These are phyloP conservation scores for Hippoglossus stenolepis DNA, from an alignment of 2,113 vertebrate genomes.

Conservation along the genomic window DNA sequence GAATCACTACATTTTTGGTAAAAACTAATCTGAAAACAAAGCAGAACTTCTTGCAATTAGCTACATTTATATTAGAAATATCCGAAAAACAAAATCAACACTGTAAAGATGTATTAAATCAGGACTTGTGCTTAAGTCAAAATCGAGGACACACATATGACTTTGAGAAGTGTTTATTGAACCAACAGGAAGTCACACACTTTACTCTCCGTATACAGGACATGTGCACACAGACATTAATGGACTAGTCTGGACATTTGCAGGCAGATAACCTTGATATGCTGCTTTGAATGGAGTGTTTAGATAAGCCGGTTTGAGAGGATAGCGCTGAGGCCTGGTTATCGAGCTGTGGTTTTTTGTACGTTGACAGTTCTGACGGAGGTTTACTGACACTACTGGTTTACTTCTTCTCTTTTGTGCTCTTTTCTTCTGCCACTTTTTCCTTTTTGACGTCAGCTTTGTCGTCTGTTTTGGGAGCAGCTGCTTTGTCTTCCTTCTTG, in stretches of 20 bases:
- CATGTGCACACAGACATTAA: conserved; percentile 19
- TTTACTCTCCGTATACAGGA: conserved; percentile 16
- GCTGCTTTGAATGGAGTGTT: conserved; percentile 55
- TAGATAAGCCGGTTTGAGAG: conserved; percentile 56
- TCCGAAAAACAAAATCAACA: no score
- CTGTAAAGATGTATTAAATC: no score
- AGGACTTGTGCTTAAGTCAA: not conserved
- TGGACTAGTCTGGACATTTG: conserved; percentile 44
- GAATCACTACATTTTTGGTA: no score
- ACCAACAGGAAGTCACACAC: conserved; percentile 59
- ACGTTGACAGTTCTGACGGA: conserved; percentile 15
- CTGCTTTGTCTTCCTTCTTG: conserved; percentile 48
- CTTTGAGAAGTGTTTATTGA: conserved; percentile 69
- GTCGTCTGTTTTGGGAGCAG: conserved; percentile 4
- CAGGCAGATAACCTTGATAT: conserved; percentile 67
- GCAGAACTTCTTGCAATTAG: no score
- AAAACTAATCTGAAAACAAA: no score
- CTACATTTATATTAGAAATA: no score
- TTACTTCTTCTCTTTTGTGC: conserved; percentile 66
- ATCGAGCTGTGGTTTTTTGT: conserved; percentile 37
- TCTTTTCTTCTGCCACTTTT: conserved; percentile 54
- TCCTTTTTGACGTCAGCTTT: conserved; percentile 63
- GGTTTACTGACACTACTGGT: conserved; percentile 19
- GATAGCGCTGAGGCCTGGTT: conserved; percentile 39
- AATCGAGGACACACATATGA: conserved; percentile 10